Base-by-base conservation (phyloP, 1,140 invertebrate genomes). In the Drosophila azteca region DNA sequence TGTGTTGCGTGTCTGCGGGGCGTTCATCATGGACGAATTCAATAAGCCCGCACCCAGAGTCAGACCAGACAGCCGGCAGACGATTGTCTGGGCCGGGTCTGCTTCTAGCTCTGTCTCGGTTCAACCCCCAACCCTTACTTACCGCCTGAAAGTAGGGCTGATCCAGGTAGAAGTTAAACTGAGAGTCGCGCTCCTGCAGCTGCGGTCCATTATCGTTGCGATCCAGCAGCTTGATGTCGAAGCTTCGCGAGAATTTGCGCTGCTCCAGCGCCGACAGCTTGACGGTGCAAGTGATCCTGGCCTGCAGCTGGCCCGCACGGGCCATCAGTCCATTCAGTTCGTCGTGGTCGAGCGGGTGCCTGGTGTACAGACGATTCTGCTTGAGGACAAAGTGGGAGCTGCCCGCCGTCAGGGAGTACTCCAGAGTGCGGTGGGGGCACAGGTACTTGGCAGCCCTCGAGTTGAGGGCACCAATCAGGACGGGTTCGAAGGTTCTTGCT, bases 91-190 rank as follows among this genome's bases (percentile, higher is more conserved):
- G 63, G 46, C 29, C 45, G 43, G 55, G 77, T 74, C 65, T 70
- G 51, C 41, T 46, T n/a, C 2, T 41, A 8, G 22, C 9, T 29
- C 48, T 35, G n/a, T 53, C 5, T 7, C n/a, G 0, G 7, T 29
- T 8, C 53, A 41, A 13, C n/a, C 17, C n/a, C 22, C 9, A 31
- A 22, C 29, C 20, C 11, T 15, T 29, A 73, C 90, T 91, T 50
- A 91, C 90, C 90, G 58, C 68, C 29, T 88, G 82, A 51, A 91
- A 91, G 58, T 88, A 90, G 11, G 90, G 90, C 70, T 90, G 75
- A 15, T 88, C 79, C 77, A 91, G 62, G 31, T 75, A 22, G 60
- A 91, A 91, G 53, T 90, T 53, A 31, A 88, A 90, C 13, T 61
- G 61, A 0, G 74, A 64, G 15, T 75, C 72, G 6, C 70, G 74